Base-by-base conservation (phyloP, 1,140 invertebrate genomes). In the Rhynchophorus ferrugineus region DNA sequence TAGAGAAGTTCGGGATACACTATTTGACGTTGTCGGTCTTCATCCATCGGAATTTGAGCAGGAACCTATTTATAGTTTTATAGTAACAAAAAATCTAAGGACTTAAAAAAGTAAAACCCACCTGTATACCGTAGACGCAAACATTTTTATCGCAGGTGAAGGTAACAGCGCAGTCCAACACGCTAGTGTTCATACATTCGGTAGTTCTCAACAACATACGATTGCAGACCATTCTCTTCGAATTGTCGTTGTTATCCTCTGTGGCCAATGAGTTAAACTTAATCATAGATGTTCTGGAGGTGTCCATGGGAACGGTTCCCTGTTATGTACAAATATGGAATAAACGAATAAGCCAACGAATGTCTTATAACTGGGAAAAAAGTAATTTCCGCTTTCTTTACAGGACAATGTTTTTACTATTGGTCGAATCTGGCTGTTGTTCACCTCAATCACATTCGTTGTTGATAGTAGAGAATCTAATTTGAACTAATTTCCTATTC, bases 111-210 rank as follows among this genome's bases (percentile, higher is more conserved):
- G 13, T 21, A 22, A 43, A 16, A 34, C 38, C 58, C 67, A 79
- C 83, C 76, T 80, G 79, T 38, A 81, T 76, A 9, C 83, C 83
- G 24, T 81, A 73, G 21, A 89, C 74, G 61, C 82, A 86, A 59
- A 89, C 83, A 66, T 86, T 85, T 64, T 80, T 83, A 63, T 88
- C 83, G 2, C 86, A 85, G 60, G 79, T 80, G 62, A 89, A 88
- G 2, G 83, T 84, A 3, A 87, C 75, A 9, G 80, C 82, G 59
- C 82, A 84, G 63, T 88, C 85, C 17, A 87, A 73, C 8, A 83
- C 81, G 49, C 79, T 80, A 1, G 77, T 78, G 63, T 88, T 87
- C 47, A 81, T 69, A 57, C 81, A 81, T 60, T 84, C 79, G 1
- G 78, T 80, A 61, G 80, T 74, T 38, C 78, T 74, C 20, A 79